Evolutionary conservation across 2,888 invertebrate species (phyloP), one percentile per base, ranked within the genome.

Genomic region (Acleris cristana): DNA sequence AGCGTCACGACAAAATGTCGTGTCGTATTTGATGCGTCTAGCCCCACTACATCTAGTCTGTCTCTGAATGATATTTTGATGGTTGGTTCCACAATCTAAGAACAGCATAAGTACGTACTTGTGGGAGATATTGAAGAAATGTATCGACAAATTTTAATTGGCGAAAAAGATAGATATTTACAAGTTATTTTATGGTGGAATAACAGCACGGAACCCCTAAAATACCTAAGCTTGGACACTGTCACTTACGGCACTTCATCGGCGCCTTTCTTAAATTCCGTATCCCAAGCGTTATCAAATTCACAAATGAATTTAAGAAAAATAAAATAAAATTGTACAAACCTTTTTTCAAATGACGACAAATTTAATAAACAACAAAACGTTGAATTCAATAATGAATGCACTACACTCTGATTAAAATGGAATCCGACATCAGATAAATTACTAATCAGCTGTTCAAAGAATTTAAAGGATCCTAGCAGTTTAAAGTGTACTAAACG

Each of bases 41-140:
- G 30, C 7, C 16, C n/a, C n/a, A 70, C 70, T 12, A 55, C 66
- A 0, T 62, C 69, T 0, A 70, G 71, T 1, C 6, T 59, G 10
- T 71, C 70, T 0, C 23, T 70, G 0, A 71, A 71, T 26, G 71
- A 72, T 40, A 58, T 70, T 8, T 64, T 66, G 21, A 53, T 69
- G 52, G 64, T 68, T 5, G 71, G 70, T 3, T 69, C 70, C 6
- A 54, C 23, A 10, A 54, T 73, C 8, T 71, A 73, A 48, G 70
- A 71, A 12, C 61, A 62, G 19, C 51, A 69, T 44, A 44, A 53
- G 14, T 69, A 64, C n/a, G 60, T 69, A 0, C 10, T 70, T 6
- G 52, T 64, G 2, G 70, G 26, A 12, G 71, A 71, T 18, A 65
- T 71, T 10, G 68, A 68, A 30, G 65, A 71, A 56, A 61, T 65